Percentiles rank a stretch among this genome's conserved stretches.
Evolutionary conservation across 2,113 vertebrate species (phyloP).

Genomic region (Myrmecophaga tridactyla): DNA sequence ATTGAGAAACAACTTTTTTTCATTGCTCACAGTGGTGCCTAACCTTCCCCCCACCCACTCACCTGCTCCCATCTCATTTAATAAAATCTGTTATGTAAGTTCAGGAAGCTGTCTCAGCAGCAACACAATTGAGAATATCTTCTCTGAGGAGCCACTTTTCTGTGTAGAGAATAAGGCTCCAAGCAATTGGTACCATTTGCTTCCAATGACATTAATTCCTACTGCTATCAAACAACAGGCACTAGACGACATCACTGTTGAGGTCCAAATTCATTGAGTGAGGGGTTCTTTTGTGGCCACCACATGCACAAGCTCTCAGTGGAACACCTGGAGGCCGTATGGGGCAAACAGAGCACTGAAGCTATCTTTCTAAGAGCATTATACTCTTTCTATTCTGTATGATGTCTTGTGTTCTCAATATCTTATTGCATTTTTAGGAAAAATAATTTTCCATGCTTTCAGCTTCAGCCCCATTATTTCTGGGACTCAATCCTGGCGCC

Average conservation of each 20-base stretch:
- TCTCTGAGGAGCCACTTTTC: not conserved
- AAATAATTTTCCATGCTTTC: not conserved
- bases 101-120: not conserved
- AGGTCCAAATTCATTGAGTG: not conserved
- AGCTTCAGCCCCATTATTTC: not conserved
- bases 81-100: not conserved
- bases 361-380: not conserved
- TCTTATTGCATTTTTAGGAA: not conserved
- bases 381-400: not conserved
- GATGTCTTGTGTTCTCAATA: not conserved
- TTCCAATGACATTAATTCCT: not conserved
- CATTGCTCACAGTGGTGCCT: not conserved
- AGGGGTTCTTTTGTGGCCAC: not conserved
- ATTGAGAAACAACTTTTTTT: not conserved
- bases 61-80: not conserved
- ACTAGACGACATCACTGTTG: not conserved
- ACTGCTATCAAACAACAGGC: not conserved
- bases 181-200: not conserved
- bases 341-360: not conserved
- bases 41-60: not conserved
- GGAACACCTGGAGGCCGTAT: not conserved
- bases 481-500: not conserved
- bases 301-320: fast-evolving
- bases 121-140: not conserved
- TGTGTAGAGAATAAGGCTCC: not conserved